These are phyloP conservation scores for Telmatochromis sp. DNA, from an alignment of 2,113 vertebrate genomes.

Conservation along the genomic window DNA sequence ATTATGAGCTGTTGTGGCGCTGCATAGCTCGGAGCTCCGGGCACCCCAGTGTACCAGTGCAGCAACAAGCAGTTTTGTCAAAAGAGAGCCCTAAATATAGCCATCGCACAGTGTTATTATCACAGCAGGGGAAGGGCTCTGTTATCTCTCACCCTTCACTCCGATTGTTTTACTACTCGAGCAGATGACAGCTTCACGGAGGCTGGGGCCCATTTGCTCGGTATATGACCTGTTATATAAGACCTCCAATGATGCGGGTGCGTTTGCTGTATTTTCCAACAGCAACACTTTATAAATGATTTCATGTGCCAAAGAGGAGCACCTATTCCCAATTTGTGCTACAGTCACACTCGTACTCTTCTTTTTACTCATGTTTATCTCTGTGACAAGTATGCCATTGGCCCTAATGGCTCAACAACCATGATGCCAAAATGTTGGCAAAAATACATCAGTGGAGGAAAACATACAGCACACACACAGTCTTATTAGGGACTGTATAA, in stretches of 20 bases:
- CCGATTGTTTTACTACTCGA: conserved; percentile 58
- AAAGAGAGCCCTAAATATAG: conserved; percentile 55
- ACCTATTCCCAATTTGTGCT: not conserved
- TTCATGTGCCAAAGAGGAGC: not conserved
- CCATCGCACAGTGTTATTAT: conserved; percentile 48
- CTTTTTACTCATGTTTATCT: not conserved
- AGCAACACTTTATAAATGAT: conserved; percentile 28
- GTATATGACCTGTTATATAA: conserved; percentile 37
- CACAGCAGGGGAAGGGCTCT: conserved; percentile 48
- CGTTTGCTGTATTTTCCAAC: not conserved
- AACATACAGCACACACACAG: not conserved
- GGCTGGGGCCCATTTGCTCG: conserved; percentile 13
- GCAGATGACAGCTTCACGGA: conserved; percentile 50
- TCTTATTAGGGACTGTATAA: not conserved
- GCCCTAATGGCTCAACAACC: not conserved
- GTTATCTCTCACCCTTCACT: conserved; percentile 63
- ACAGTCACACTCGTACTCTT: not conserved
- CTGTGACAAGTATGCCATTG: not conserved
- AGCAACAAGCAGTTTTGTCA: conserved; percentile 20
- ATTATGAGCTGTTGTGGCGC: not conserved
- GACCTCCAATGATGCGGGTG: not conserved
- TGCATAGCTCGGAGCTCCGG: not conserved
- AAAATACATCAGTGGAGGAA: not conserved
- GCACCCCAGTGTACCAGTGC: not conserved
- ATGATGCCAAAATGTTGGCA: not conserved